These are phyloP conservation scores for Microcebus lehilahytsara DNA, from an alignment of 2,113 vertebrate species.

Conservation along the genomic window DNA sequence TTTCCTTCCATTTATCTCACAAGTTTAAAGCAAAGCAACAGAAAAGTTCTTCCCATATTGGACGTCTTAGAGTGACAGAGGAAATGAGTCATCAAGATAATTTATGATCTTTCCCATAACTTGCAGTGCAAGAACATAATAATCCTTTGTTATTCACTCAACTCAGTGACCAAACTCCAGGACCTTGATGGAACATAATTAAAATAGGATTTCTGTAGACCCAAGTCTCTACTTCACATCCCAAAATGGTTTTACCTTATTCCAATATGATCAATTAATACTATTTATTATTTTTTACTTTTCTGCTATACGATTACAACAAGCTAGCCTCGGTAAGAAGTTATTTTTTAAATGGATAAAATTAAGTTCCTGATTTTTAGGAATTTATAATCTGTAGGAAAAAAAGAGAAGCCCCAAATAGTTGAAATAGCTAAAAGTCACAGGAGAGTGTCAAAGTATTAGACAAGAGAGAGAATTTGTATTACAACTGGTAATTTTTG, in stretches of 20 bases:
- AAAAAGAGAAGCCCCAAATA: neutral
- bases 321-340: neutral
- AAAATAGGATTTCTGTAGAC: constrained; percentile 54
- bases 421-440: neutral
- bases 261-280: neutral
- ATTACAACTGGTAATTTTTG: neutral
- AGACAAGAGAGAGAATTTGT: neutral
- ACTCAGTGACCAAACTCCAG: constrained; percentile 30
- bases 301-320: neutral
- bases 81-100: constrained; percentile 68
- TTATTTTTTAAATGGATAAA: constrained; percentile 39
- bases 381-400: neutral
- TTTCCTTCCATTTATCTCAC: neutral
- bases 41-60: neutral
- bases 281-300: neutral
- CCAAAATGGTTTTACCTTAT: constrained; percentile 31
- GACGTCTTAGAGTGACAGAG: constrained; percentile 32
- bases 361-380: neutral
- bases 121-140: neutral
- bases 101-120: constrained; percentile 58
- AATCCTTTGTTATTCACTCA: constrained; percentile 52
- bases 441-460: neutral
- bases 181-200: constrained; percentile 5
- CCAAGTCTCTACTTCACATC: neutral
- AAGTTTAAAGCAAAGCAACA: constrained; percentile 19